These are phyloP conservation scores for Myxocyprinus asiaticus DNA, from an alignment of 2,113 vertebrate species.

Conservation along the genomic window DNA sequence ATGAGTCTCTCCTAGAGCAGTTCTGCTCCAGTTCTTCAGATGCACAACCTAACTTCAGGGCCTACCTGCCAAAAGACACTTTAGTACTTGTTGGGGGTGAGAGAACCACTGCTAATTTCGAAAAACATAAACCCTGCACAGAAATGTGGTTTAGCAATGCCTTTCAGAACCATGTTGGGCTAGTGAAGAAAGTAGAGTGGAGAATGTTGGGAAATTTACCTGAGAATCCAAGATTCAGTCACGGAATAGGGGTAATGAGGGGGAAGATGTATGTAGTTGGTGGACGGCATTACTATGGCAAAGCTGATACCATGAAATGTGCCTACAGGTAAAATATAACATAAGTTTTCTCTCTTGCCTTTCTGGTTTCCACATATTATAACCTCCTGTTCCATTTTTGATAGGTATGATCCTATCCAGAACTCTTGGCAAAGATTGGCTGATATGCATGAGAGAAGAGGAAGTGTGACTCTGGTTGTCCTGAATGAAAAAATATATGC, in stretches of 20 bases:
- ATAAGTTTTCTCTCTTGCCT: too few relatives aligned
- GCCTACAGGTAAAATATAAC: conserved; percentile 78
- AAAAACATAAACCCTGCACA: conserved; percentile 75
- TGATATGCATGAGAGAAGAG: too few relatives aligned
- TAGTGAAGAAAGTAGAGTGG: conserved; percentile 88
- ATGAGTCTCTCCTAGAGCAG: conserved; percentile 68
- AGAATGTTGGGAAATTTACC: conserved; percentile 79
- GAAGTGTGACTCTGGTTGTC: too few relatives aligned
- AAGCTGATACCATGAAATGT: conserved; percentile 80
- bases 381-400: too few relatives aligned
- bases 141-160: conserved; percentile 85
- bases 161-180: conserved; percentile 78
- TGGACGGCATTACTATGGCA: conserved; percentile 85
- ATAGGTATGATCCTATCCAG: too few relatives aligned
- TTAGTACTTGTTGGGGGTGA: conserved; percentile 87
- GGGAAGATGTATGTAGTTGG: conserved; percentile 81
- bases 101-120: conserved; percentile 71
- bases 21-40: conserved; percentile 61
- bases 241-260: conserved; percentile 74
- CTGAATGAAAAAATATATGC: too few relatives aligned
- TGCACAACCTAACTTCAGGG: conserved; percentile 63
- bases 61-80: conserved; percentile 76
- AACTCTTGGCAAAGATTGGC: too few relatives aligned
- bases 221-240: conserved; percentile 82
- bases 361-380: too few relatives aligned